phyloP scores from a whole-genome alignment of 2,888 invertebrate genomes.

The Monochamus alternatus region DNA sequence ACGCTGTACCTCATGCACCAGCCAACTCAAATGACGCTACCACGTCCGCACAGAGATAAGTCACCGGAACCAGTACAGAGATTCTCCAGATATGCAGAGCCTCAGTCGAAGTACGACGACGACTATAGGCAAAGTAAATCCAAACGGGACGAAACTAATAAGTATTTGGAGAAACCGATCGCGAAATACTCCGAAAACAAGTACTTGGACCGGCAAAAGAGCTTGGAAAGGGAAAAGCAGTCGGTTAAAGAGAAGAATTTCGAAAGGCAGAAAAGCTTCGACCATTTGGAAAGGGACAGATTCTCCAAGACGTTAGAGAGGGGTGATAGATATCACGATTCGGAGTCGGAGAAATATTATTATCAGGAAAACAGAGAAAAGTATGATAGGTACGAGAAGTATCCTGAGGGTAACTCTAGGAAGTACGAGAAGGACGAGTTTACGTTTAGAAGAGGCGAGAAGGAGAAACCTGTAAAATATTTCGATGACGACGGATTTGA shows the following conservation, averaged over 20 bases:
- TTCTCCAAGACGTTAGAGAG: slow-evolving; percentile 34
- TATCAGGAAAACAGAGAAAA: slow-evolving; percentile 50
- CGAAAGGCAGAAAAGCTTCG: slow-evolving; percentile 55
- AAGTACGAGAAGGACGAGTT: slow-evolving; percentile 49
- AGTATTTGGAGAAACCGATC: slow-evolving; percentile 63
- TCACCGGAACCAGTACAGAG: slow-evolving; percentile 54
- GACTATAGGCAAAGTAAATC: slow-evolving; percentile 51
- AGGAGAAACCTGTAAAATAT: slow-evolving; percentile 58
- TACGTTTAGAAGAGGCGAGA: slow-evolving; percentile 47
- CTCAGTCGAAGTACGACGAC: slow-evolving; percentile 68
- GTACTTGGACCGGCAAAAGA: slow-evolving; percentile 61
- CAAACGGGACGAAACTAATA: slow-evolving; percentile 53
- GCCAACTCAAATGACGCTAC: slow-evolving; percentile 69
- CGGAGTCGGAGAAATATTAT: slow-evolving; percentile 42
- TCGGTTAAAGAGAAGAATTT: slow-evolving; percentile 42
- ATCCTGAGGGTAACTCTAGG: slow-evolving; percentile 44
- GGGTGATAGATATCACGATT: slow-evolving; percentile 39
- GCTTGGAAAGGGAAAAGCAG: slow-evolving; percentile 54
- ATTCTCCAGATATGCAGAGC: slow-evolving; percentile 51
- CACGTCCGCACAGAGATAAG: slow-evolving; percentile 63
- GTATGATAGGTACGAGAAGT: slow-evolving; percentile 52
- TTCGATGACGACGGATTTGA: slow-evolving; percentile 67
- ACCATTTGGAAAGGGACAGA: slow-evolving; percentile 48
- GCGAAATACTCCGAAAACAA: slow-evolving; percentile 61
- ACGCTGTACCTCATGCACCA: slow-evolving; percentile 77